These are phyloP conservation scores for Halictus quadricinctus DNA, from an alignment of 2,888 invertebrate species.

Conservation along the genomic window DNA sequence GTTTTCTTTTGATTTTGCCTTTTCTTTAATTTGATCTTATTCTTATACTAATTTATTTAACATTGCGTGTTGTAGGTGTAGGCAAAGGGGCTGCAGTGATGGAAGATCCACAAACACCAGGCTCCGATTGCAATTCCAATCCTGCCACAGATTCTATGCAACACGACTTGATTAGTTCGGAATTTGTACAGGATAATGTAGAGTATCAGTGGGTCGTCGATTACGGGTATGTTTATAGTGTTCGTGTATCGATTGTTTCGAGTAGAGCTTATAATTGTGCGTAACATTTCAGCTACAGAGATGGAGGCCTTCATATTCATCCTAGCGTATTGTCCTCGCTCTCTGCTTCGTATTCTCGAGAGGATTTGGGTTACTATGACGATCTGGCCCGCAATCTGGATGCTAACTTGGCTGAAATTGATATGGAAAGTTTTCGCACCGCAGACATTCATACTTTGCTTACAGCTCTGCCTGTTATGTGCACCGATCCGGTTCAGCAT, in stretches of 20 bases:
- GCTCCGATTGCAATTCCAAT: conserved; percentile 85
- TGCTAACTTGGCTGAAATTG: conserved; percentile 96
- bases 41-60: neutral
- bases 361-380: conserved; percentile 88
- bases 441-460: conserved; percentile 95
- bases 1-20: neutral
- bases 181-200: conserved; percentile 92
- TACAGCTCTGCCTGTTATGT: conserved; percentile 89
- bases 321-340: conserved; percentile 91
- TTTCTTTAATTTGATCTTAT: neutral
- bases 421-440: conserved; percentile 96
- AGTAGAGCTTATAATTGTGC: conserved; percentile 7
- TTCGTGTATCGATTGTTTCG: neutral
- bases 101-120: conserved; percentile 83
- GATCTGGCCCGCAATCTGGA: conserved; percentile 94
- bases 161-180: conserved; percentile 84
- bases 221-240: conserved; percentile 86
- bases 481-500: conserved; percentile 80
- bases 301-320: conserved; percentile 89
- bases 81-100: conserved; percentile 76
- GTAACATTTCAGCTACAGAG: conserved; percentile 87
- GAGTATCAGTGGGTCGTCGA: conserved; percentile 96
- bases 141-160: conserved; percentile 84
- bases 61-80: conserved; percentile 66
- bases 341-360: conserved; percentile 91